Conservation (phyloP, 2,888 invertebrate species). For the Ellobium chinense region DNA sequence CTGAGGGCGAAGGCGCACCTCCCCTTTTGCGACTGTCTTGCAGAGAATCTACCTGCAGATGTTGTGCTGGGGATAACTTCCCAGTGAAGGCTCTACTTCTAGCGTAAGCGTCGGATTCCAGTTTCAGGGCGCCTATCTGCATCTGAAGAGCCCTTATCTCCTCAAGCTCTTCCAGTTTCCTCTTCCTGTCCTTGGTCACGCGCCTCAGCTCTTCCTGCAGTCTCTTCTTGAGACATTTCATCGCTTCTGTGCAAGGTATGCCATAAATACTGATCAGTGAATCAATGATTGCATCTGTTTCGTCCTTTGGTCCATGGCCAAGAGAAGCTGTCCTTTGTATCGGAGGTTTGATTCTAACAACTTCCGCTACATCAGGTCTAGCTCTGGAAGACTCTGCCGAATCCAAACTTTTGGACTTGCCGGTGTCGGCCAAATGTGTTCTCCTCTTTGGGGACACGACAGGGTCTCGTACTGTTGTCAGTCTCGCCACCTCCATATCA, state of each 20-base stretch:
- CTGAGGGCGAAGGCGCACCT: conserved; percentile 51
- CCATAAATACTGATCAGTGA: conserved; percentile 74
- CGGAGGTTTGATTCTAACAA: conserved; percentile 20
- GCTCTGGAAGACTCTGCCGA: conserved; percentile 34
- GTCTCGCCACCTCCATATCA: conserved; percentile 69
- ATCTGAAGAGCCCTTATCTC: conserved; percentile 76
- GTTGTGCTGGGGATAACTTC: conserved; percentile 45
- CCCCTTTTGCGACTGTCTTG: conserved; percentile 55
- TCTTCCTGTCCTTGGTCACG: conserved; percentile 77
- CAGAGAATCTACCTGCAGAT: conserved; percentile 41
- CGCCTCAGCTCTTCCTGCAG: conserved; percentile 80
- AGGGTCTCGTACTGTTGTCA: conserved; percentile 42
- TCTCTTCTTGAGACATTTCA: conserved; percentile 76
- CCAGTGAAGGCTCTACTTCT: conserved; percentile 46
- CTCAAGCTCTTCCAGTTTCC: conserved; percentile 79
- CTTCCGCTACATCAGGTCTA: background rate
- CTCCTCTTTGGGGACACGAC: conserved; percentile 36
- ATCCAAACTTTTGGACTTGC: conserved; percentile 55
- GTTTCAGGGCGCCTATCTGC: conserved; percentile 70
- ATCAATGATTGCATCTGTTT: conserved; percentile 73
- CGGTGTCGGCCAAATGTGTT: conserved; percentile 46
- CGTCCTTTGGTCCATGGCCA: conserved; percentile 60
- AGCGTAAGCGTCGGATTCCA: conserved; percentile 59
- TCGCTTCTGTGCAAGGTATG: conserved; percentile 74
- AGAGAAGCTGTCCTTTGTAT: conserved; percentile 48